Conservation (phyloP, 2,888 invertebrate genomes). For the Eupithecia centaureata region DNA sequence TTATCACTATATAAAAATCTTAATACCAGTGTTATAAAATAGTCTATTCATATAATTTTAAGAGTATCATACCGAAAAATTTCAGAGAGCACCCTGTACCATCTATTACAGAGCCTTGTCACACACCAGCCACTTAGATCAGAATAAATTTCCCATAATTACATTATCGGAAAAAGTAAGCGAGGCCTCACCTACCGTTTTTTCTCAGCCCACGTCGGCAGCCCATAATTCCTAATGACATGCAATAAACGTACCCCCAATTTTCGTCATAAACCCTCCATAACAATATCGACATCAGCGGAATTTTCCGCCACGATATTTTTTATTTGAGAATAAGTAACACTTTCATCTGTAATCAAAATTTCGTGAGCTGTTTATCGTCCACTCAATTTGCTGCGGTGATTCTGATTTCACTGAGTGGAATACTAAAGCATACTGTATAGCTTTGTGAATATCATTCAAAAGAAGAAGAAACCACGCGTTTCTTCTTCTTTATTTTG, state of each 20-base stretch:
- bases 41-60: background rate
- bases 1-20: background rate
- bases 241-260: constrained; percentile 84
- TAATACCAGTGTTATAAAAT: background rate
- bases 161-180: constrained; percentile 76
- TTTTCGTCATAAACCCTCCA: constrained; percentile 83
- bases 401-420: constrained; percentile 64
- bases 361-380: constrained; percentile 79
- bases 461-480: no score
- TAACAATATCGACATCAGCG: constrained; percentile 85
- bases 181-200: constrained; percentile 68
- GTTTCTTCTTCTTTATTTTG: background rate
- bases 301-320: constrained; percentile 63
- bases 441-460: background rate
- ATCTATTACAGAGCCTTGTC: constrained; percentile 26
- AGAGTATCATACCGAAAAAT: background rate
- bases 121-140: constrained; percentile 52
- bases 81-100: constrained; percentile 1
- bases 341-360: constrained; percentile 82
- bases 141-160: constrained; percentile 83
- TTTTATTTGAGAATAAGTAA: constrained; percentile 83
- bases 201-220: constrained; percentile 74
- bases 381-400: constrained; percentile 82
- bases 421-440: constrained; percentile 18
- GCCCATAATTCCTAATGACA: constrained; percentile 85